phyloP scores from a whole-genome alignment of 2,797 vertebrate genomes.

The Nannoperca obscura region DNA sequence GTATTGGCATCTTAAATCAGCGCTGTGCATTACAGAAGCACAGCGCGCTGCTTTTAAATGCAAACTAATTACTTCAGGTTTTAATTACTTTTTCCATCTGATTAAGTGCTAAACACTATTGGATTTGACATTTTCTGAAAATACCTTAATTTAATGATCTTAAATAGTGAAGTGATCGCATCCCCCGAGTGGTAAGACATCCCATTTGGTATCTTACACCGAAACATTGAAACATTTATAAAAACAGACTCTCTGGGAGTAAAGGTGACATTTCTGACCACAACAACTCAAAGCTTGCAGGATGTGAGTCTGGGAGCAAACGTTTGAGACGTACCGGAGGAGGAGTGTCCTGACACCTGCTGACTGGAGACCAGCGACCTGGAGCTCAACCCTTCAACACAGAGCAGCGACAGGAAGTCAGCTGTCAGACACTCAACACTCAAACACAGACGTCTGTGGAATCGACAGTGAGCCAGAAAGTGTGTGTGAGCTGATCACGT shows the following conservation, averaged over 20 bases:
- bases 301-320: too few species aligned
- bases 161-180: too few species aligned
- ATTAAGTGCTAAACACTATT: not conserved
- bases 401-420: not conserved
- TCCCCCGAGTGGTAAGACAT: too few species aligned
- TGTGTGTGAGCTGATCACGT: too few species aligned
- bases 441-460: too few species aligned
- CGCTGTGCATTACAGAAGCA: not conserved
- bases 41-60: not conserved
- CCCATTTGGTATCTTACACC: too few species aligned
- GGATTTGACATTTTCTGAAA: not conserved
- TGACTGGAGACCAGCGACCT: slow-evolving; percentile 94
- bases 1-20: too few species aligned
- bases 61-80: not conserved
- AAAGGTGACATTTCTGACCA: too few species aligned
- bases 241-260: too few species aligned
- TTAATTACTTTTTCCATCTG: not conserved
- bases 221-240: too few species aligned
- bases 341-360: slow-evolving; percentile 93
- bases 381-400: slow-evolving; percentile 87
- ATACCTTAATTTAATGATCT: not conserved
- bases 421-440: not conserved
- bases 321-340: slow-evolving; percentile 85
- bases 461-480: too few species aligned
- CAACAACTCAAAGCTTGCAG: too few species aligned